phyloP scores from a whole-genome alignment of 2,888 invertebrate genomes.

The Brachypalpus laphriformis region DNA sequence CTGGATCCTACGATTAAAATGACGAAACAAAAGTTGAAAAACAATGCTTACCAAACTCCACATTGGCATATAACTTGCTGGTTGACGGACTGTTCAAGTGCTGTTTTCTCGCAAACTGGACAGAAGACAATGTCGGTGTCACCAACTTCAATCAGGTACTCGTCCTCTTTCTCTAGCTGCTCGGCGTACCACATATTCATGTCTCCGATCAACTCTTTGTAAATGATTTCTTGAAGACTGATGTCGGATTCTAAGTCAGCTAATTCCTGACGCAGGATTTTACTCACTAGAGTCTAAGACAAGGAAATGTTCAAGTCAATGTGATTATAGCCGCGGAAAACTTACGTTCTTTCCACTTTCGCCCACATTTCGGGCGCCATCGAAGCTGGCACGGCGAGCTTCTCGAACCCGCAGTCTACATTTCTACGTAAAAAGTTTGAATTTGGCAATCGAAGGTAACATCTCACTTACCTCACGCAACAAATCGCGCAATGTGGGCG shows the following conservation, averaged over 20 bases:
- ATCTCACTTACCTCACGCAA: constrained; percentile 79
- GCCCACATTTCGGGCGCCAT: constrained; percentile 72
- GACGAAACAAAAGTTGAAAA: neutral
- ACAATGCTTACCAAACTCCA: constrained; percentile 75
- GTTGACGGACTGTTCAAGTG: constrained; percentile 78
- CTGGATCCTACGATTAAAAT: constrained; percentile 40
- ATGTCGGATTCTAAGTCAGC: constrained; percentile 79
- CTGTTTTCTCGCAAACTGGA: constrained; percentile 84
- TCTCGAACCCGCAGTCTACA: constrained; percentile 79
- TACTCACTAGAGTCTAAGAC: constrained; percentile 68
- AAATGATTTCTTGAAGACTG: constrained; percentile 79
- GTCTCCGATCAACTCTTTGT: constrained; percentile 79
- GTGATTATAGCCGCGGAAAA: neutral
- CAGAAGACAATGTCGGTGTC: constrained; percentile 83
- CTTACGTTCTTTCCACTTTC: constrained; percentile 57
- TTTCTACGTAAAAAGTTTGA: constrained; percentile 77
- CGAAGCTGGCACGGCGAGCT: constrained; percentile 76
- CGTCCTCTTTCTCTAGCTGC: constrained; percentile 78
- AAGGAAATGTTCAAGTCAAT: neutral
- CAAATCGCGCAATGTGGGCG: constrained; percentile 79
- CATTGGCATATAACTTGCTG: constrained; percentile 82
- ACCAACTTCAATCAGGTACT: constrained; percentile 77
- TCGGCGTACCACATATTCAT: constrained; percentile 79
- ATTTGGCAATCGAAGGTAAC: no score
- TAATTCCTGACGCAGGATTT: constrained; percentile 79